These are phyloP conservation scores for Alviniconcha strummeri DNA, from an alignment of 2,888 invertebrate species.

Conservation along the genomic window DNA sequence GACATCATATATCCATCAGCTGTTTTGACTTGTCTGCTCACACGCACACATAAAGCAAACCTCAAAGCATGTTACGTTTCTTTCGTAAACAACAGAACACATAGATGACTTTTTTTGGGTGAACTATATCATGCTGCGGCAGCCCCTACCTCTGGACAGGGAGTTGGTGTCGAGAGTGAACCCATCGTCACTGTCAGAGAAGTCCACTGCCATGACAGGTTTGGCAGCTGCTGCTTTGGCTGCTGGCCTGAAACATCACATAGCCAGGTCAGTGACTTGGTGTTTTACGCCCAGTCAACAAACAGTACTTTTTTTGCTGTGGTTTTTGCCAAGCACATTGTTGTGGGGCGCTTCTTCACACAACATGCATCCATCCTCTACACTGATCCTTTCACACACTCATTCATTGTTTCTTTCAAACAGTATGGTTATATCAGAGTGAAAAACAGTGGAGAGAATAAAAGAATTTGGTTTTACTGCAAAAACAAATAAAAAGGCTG, in stretches of 20 bases:
- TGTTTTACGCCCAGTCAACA: background rate
- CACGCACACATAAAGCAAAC: no score
- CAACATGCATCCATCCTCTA: no score
- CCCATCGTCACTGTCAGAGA: slow-evolving; percentile 43
- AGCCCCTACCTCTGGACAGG: slow-evolving; percentile 23
- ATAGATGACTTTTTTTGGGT: no score
- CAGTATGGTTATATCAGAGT: background rate
- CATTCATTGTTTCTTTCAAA: background rate
- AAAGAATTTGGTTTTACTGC: background rate
- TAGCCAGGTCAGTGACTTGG: background rate
- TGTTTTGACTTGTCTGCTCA: no score
- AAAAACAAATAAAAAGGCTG: background rate
- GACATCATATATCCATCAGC: background rate
- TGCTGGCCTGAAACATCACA: slow-evolving; percentile 21
- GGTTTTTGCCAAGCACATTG: background rate
- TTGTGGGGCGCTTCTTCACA: no score
- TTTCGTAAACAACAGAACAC: no score
- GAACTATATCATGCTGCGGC: no score
- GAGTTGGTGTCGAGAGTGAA: slow-evolving; percentile 31
- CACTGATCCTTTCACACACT: no score
- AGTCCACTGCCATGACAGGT: slow-evolving; percentile 36
- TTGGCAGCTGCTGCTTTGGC: slow-evolving; percentile 9
- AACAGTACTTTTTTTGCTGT: background rate
- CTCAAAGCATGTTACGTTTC: no score
- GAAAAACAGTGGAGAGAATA: background rate